Base-by-base conservation (phyloP, 2,888 invertebrate genomes). In the Aspidapion aeneum region DNA sequence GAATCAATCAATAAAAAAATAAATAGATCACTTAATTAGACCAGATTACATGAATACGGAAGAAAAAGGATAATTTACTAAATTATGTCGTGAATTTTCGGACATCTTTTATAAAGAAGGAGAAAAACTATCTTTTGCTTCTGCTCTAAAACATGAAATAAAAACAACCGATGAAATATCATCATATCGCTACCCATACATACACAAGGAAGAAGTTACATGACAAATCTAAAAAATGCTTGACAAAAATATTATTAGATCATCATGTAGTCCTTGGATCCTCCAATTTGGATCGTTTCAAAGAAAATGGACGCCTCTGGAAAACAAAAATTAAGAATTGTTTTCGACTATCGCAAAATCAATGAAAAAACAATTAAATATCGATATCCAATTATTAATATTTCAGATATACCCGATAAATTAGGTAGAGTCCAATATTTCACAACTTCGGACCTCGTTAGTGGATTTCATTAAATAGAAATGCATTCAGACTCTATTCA, bases 251-350 rank as follows among this genome's bases (percentile, higher is more conserved):
- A 66, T 65, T 16, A 62, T 68, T 63, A 17, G 63, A 66, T 67
- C 66, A 17, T 64, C 63, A 7, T 22, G 60, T 57, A 65, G 65
- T 1, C 66, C 72, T 21, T 71, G 70, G 70, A 60, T 1, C 65
- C 69, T 1, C 72, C 73, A 1, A 65, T 72, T 7, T 71, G 69
- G 69, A 68, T 74, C 1, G 72, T 73, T n/a, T 61, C 62, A 9
- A 67, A 69, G 50, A 69, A 70, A 56, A 7, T 48, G 5, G 68
- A 69, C 54, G 65, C 66, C 1, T 65, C 64, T 9, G 64, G 66
- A n/a, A 63, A 65, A 58, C 58, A 64, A 63, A 71, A 70, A 63
- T 71, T 69, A n/a, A 9, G 68, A 51, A 58, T 67, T 1, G 66
- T 69, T 2, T 18, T 68, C 2, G 70, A 70, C 55, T 70, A 69